phyloP scores from a whole-genome alignment of 2,888 invertebrate genomes.

The Isotomurus palustris region DNA sequence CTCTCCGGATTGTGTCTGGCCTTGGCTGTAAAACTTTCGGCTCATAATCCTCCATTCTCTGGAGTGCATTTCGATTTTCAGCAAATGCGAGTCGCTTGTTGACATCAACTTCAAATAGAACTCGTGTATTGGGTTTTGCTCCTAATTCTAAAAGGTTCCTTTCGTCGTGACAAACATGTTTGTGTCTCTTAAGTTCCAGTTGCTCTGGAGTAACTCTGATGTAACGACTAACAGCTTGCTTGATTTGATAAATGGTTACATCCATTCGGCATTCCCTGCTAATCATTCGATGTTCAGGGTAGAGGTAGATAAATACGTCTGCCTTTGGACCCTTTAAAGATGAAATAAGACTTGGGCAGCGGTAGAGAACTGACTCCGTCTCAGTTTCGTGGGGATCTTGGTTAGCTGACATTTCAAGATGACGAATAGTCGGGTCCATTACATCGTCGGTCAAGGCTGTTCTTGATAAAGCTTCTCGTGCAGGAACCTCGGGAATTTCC shows the following conservation, averaged over 20 bases:
- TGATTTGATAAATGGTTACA: slow-evolving; percentile 33
- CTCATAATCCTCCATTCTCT: too few relatives aligned
- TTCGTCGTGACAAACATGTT: slow-evolving; percentile 35
- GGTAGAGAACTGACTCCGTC: slow-evolving; percentile 24
- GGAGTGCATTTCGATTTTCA: too few relatives aligned
- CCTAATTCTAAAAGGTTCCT: slow-evolving; percentile 36
- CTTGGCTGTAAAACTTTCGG: too few relatives aligned
- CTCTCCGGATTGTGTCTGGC: too few relatives aligned
- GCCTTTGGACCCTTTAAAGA: slow-evolving; percentile 32
- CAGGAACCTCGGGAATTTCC: slow-evolving; percentile 17
- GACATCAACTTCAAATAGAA: slow-evolving; percentile 40
- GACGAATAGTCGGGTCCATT: not conserved
- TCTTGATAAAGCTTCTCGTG: slow-evolving; percentile 8
- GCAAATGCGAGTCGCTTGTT: too few relatives aligned
- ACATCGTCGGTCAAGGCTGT: not conserved
- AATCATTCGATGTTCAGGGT: slow-evolving; percentile 35
- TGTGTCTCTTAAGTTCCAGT: slow-evolving; percentile 34
- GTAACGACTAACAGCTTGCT: slow-evolving; percentile 31
- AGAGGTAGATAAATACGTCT: slow-evolving; percentile 32
- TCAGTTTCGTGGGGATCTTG: slow-evolving; percentile 8
- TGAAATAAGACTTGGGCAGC: slow-evolving; percentile 40
- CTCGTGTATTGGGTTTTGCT: slow-evolving; percentile 24
- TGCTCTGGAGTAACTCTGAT: slow-evolving; percentile 38
- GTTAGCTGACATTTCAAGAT: not conserved
- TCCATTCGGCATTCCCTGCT: slow-evolving; percentile 40